phyloP scores from a whole-genome alignment of 2,797 vertebrate genomes.

The Mallotus villosus region DNA sequence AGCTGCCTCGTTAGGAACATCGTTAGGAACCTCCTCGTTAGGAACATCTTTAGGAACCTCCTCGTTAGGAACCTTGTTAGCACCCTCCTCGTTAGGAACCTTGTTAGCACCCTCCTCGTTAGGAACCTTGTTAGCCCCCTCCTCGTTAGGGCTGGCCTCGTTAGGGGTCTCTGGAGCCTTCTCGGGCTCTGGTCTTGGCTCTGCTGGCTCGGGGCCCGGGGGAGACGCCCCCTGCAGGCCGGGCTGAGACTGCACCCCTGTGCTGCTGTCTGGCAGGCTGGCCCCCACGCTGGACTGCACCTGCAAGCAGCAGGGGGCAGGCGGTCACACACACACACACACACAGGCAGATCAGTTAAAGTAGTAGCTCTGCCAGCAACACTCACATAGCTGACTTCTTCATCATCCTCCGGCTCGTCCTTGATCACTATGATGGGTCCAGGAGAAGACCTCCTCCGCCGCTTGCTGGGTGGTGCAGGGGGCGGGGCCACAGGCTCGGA shows the following conservation, averaged over 20 bases:
- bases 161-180: conserved; percentile 49
- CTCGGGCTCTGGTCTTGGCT: conserved; percentile 24
- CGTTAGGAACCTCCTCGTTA: background rate
- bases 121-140: background rate
- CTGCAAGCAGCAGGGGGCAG: conserved; percentile 40
- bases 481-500: conserved; percentile 49
- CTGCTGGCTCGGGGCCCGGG: background rate
- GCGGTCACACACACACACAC: background rate
- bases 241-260: conserved; percentile 67
- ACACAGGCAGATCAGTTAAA: background rate
- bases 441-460: conserved; percentile 69
- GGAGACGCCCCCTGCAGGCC: conserved; percentile 21
- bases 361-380: background rate
- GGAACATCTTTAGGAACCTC: background rate
- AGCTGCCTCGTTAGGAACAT: background rate
- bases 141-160: background rate
- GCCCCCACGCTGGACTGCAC: conserved; percentile 72
- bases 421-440: conserved; percentile 82
- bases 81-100: background rate
- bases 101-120: background rate
- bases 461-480: conserved; percentile 61
- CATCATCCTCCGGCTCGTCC: conserved; percentile 81
- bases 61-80: background rate
- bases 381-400: conserved; percentile 79
- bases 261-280: conserved; percentile 82